Evolutionary conservation across 2,113 vertebrate species (phyloP), one percentile per base, ranked within the genome.

Genomic region (Cinclus mexicanus): DNA sequence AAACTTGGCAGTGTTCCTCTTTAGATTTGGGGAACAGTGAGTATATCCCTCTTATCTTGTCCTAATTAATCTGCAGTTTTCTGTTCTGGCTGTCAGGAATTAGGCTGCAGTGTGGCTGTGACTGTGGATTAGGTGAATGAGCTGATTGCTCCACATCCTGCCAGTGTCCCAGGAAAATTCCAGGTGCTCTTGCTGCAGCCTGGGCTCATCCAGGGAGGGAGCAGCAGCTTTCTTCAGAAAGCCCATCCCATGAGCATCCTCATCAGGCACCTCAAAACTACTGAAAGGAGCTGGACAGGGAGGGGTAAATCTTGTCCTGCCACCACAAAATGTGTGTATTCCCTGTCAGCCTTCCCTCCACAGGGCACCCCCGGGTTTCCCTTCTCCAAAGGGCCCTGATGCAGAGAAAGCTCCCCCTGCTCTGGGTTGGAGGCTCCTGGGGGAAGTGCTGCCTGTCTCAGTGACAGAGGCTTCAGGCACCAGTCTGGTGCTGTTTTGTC

Each of bases 251-350:
- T 0, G 0, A 44, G 37, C 35, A 53, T 49, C 28, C 31, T 14
- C 7, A 41, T n/a, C 25, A 25, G 41, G 47, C 42, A 79, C n/a
- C 55, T 21, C 3, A 2, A 65, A 87, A 22, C 9, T 14, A 8
- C 55, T 65, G 8, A 3, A 24, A 56, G 41, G 10, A 84, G 5
- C 11, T 61, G 61, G 29, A 39, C 8, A 23, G 0, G 0, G n/a
- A 52, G 26, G 28, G 25, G 9, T 37, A 3, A 56, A 5, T 10
- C 5, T 37, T 35, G 37, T 5, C 41, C 83, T 63, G 65, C 19
- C 42, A n/a, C 19, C 53, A 33, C 1, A 14, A 47, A 53, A 47
- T 2, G 2, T 19, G 20, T 35, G 33, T 5, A 1, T 53, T 52
- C 47, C 56, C 41, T 3, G 0, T 42, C 23, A 84, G 44, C 37